Base-by-base conservation (phyloP, 1,140 invertebrate species). In the Coelopa frigida region DNA sequence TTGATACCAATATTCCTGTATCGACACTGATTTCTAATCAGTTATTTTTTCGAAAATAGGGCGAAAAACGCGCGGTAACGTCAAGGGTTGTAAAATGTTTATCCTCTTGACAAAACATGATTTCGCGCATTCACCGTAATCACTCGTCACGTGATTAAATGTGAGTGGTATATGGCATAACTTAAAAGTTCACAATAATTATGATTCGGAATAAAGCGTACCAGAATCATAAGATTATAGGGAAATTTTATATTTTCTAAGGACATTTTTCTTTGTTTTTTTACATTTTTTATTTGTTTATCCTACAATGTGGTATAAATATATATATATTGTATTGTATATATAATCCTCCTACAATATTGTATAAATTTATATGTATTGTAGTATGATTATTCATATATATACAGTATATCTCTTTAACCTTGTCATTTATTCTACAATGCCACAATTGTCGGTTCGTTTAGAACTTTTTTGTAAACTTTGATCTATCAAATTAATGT, bases 101-200 rank as follows among this genome's bases (percentile, higher is more conserved):
- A 18, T 4, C 32, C 27, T 29, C 5, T 42, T 42, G 2, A 27
- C 20, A 29, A 6, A 6, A n/a, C 18, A 26, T 41, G 29, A 41
- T 17, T 42, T n/a, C n/a, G n/a, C n/a, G 14, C 6, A 27, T 42
- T 29, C 31, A 6, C 21, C 18, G 23, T 15, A 29, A 42, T 20
- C 17, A 27, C 14, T 42, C 24, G 22, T n/a, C 27, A 29, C 20
- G 24, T 29, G 21, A 42, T 42, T 42, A 42, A 24, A 42, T 42
- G 31, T 29, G 40, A 42, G 40, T 42, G 24, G 4, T 17, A 26
- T 17, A 41, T 12, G 21, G 26, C 18, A 42, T 5, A 29, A 29
- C 12, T 42, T n/a, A 42, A 42, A 42, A 42, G 23, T 29, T 2
- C 12, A 18, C 22, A 20, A 29, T 42, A 29, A 22, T 29, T 27